Evolutionary conservation across 2,113 vertebrate species (phyloP).

Genomic region (Siniperca knerii): DNA sequence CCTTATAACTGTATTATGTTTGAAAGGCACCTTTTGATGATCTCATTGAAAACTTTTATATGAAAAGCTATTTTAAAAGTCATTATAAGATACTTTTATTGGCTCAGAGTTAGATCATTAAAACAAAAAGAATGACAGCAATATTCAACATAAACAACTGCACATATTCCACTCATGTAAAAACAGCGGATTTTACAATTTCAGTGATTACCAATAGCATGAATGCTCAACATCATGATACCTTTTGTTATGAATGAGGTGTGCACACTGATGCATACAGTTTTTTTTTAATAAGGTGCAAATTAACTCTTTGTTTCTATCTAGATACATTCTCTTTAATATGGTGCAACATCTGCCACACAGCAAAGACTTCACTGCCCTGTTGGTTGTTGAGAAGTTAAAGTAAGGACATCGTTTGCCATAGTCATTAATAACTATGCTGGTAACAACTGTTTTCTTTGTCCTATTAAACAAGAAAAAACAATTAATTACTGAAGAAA

Average conservation of each 20-base stretch:
- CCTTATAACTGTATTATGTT: neutral
- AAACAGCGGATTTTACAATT: conserved; percentile 7
- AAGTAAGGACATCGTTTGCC: neutral
- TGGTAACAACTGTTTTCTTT: neutral
- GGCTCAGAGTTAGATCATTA: neutral
- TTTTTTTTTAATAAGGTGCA: conserved; percentile 1
- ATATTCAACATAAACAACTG: conserved; percentile 3
- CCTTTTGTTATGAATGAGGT: neutral
- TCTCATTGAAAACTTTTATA: neutral
- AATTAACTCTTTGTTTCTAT: neutral
- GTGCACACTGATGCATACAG: neutral
- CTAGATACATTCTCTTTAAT: neutral
- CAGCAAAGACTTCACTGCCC: neutral
- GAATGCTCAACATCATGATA: neutral
- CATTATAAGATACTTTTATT: conserved; percentile 1
- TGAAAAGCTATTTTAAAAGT: neutral
- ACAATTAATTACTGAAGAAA: too few relatives aligned
- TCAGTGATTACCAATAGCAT: neutral
- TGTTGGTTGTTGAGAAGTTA: neutral
- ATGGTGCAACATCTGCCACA: neutral
- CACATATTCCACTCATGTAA: conserved; percentile 9
- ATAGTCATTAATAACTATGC: neutral
- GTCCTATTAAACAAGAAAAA: neutral
- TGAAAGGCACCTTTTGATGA: neutral
- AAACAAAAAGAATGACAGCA: neutral